A percentile compares a stretch with the other conserved stretches of the same genome.
These are phyloP conservation scores for Linyphia triangularis DNA, from an alignment of 2,888 invertebrate genomes.

Conservation along the genomic window DNA sequence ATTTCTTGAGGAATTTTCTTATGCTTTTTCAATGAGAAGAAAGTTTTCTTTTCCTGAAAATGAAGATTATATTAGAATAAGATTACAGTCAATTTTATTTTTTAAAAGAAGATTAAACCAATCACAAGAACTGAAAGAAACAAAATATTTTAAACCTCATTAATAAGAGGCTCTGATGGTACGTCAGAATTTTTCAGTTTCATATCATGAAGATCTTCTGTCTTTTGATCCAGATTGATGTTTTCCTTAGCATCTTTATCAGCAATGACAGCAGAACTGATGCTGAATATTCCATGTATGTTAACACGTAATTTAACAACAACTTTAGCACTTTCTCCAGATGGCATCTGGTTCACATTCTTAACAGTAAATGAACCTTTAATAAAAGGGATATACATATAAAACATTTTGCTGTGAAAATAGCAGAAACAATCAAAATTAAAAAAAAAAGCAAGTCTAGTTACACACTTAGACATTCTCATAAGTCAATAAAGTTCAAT, in stretches of 20 bases:
- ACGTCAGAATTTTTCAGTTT: slow-evolving; percentile 28
- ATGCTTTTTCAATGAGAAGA: slow-evolving; percentile 83
- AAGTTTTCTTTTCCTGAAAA: slow-evolving; percentile 69
- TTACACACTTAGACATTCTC: too few species aligned
- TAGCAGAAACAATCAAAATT: too few species aligned
- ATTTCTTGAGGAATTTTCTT: slow-evolving; percentile 90
- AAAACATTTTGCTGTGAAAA: too few species aligned
- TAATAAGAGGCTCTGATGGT: slow-evolving; percentile 28
- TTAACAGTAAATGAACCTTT: slow-evolving; percentile 80
- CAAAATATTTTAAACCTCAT: slow-evolving; percentile 32
- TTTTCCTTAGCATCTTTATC: slow-evolving; percentile 76
- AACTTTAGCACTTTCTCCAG: slow-evolving; percentile 94
- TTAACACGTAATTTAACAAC: slow-evolving; percentile 97
- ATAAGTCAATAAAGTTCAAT: too few species aligned
- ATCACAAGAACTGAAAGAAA: neutral
- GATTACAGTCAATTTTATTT: neutral
- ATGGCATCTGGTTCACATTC: slow-evolving; percentile 88
- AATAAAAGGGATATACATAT: neutral
- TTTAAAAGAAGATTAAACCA: neutral
- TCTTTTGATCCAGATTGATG: slow-evolving; percentile 61
- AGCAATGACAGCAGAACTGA: slow-evolving; percentile 89
- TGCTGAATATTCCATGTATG: slow-evolving; percentile 93
- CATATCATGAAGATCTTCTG: slow-evolving; percentile 66
- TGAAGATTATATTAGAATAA: neutral
- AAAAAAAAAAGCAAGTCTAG: too few species aligned